A percentile compares a stretch with the other conserved stretches of the same genome.
Conservation (phyloP, 2,888 invertebrate species). For the Theodoxus fluviatilis region DNA sequence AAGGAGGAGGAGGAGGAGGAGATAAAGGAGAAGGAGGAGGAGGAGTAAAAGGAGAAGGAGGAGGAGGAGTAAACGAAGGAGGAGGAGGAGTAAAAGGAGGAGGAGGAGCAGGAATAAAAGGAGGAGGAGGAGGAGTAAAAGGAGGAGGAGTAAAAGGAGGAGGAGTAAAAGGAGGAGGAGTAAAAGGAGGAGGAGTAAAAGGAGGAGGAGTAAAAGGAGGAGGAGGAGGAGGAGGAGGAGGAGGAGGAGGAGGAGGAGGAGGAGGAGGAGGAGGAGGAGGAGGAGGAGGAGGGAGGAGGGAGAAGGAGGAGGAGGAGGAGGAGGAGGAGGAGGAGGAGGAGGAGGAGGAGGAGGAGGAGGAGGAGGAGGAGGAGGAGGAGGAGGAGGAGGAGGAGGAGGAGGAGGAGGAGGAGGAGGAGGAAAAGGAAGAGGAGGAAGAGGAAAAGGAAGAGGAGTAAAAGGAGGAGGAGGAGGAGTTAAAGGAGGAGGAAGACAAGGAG, state of each 20-base stretch:
- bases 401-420: neutral
- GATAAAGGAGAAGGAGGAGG: neutral
- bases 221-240: too few species aligned
- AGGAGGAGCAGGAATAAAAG: too few species aligned
- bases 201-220: too few species aligned
- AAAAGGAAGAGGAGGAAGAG: neutral
- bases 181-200: too few species aligned
- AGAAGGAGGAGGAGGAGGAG: neutral
- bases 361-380: neutral
- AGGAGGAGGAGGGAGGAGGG: neutral
- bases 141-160: too few species aligned
- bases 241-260: neutral
- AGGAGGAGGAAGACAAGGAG: too few species aligned
- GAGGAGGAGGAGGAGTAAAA: too few species aligned
- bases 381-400: neutral
- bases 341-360: neutral
- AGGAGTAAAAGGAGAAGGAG: neutral
- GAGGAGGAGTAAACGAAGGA: neutral
- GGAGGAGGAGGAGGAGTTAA: too few species aligned
- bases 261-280: neutral
- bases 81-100: neutral
- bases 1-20: neutral
- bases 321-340: neutral
- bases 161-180: too few species aligned
- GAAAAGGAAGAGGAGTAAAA: too few species aligned